Conservation (phyloP, 1,140 invertebrate genomes). For the Ceratina australensis region DNA sequence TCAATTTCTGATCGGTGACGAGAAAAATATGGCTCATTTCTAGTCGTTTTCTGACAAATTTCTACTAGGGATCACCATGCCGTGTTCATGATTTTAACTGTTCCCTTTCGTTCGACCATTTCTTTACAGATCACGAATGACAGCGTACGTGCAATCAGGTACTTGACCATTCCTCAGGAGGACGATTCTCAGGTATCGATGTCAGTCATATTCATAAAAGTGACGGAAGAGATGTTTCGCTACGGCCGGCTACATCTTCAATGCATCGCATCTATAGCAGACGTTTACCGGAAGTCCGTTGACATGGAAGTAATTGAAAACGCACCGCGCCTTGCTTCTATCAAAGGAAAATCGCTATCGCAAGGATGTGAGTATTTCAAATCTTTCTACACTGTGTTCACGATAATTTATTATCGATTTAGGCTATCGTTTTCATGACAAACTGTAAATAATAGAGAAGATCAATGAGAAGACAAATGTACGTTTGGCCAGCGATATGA, state of each 20-base stretch:
- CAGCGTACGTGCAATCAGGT: slow-evolving; percentile 57
- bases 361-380: slow-evolving; percentile 75
- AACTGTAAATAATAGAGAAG: too few species aligned
- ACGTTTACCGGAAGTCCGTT: slow-evolving; percentile 70
- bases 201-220: slow-evolving; percentile 70
- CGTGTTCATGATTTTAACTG: too few species aligned
- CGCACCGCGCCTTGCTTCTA: slow-evolving; percentile 72
- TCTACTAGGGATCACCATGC: too few species aligned
- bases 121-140: slow-evolving; percentile 46
- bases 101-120: too few species aligned
- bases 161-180: slow-evolving; percentile 25
- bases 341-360: slow-evolving; percentile 74
- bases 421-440: too few species aligned
- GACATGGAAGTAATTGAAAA: slow-evolving; percentile 73
- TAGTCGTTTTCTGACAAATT: too few species aligned
- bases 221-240: slow-evolving; percentile 69
- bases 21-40: too few species aligned
- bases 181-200: slow-evolving; percentile 62
- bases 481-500: too few species aligned
- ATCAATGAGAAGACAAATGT: too few species aligned
- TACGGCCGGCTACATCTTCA: slow-evolving; percentile 66
- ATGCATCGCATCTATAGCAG: slow-evolving; percentile 72
- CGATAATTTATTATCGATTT: too few species aligned
- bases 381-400: too few species aligned
- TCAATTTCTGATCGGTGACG: too few species aligned